Conservation (phyloP, 2,113 vertebrate species). For the Redunca redunca region DNA sequence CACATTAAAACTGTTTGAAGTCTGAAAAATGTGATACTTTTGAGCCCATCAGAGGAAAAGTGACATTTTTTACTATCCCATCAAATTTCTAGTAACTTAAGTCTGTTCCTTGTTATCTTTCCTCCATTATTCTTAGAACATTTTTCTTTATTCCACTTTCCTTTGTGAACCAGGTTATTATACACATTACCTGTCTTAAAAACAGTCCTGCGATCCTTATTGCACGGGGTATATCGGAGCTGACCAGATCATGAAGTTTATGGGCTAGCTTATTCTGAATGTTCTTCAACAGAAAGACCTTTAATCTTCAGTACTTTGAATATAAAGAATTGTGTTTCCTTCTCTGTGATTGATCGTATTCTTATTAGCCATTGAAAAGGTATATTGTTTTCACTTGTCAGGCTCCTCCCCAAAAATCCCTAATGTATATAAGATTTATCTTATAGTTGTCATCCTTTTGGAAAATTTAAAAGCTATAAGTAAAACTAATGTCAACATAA, state of each 20-base stretch:
- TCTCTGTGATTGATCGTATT: not conserved
- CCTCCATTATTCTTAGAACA: constrained; percentile 30
- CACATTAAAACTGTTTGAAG: constrained; percentile 7
- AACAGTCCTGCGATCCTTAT: constrained; percentile 21
- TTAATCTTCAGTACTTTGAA: not conserved
- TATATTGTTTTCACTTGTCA: not conserved
- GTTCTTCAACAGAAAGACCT: not conserved
- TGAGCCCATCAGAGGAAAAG: constrained; percentile 34
- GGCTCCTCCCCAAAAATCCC: not conserved
- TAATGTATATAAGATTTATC: not conserved
- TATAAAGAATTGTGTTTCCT: not conserved
- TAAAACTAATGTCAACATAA: not conserved
- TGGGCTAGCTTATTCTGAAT: not conserved
- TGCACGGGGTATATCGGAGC: not conserved
- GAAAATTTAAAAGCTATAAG: not conserved
- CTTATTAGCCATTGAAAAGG: not conserved
- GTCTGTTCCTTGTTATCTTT: constrained; percentile 67
- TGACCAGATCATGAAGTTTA: not conserved
- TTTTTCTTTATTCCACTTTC: constrained; percentile 24
- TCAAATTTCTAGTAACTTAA: constrained; percentile 64
- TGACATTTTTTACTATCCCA: constrained; percentile 25
- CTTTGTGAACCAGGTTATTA: constrained; percentile 44
- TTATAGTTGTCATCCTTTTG: not conserved
- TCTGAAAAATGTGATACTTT: not conserved
- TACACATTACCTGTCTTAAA: constrained; percentile 36